A percentile compares a stretch with the other conserved stretches of the same genome.
Conservation (phyloP, 2,888 invertebrate genomes). For the Theretra japonica region DNA sequence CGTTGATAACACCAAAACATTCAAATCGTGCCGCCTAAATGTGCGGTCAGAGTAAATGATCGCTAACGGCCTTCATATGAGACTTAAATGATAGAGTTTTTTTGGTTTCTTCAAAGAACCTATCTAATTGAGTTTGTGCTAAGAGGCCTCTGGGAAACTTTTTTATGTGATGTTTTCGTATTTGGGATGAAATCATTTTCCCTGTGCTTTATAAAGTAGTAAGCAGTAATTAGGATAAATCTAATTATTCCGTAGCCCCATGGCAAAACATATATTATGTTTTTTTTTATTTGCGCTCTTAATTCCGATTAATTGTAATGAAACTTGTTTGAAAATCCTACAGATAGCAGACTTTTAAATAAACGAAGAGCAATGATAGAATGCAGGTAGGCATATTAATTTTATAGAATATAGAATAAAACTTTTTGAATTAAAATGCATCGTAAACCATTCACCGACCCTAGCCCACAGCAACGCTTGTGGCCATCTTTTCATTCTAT, state of each 20-base stretch:
- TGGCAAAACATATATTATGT: too few species aligned
- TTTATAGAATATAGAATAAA: background rate
- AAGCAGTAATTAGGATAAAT: too few species aligned
- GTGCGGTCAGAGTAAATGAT: conserved; percentile 25
- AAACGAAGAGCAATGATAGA: too few species aligned
- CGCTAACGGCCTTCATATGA: background rate
- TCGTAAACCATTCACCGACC: background rate
- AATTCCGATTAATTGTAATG: too few species aligned
- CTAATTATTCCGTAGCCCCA: too few species aligned
- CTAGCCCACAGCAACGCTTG: background rate
- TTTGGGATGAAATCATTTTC: too few species aligned
- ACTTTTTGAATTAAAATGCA: background rate
- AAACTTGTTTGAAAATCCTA: too few species aligned
- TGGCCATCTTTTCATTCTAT: background rate
- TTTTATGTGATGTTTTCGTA: background rate
- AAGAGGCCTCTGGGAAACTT: background rate
- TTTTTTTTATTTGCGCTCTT: too few species aligned
- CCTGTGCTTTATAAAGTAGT: too few species aligned
- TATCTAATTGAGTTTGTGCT: background rate
- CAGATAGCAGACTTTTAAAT: background rate
- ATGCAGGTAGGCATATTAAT: background rate
- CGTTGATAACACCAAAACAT: conserved; percentile 34
- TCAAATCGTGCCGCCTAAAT: conserved; percentile 27
- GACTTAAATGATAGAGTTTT: conserved; percentile 8
- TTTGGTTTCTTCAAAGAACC: conserved; percentile 16